Evolutionary conservation across 2,797 vertebrate genomes (phyloP), one percentile per base, ranked within the genome.

Genomic region (Phrynocephalus vlangalii): DNA sequence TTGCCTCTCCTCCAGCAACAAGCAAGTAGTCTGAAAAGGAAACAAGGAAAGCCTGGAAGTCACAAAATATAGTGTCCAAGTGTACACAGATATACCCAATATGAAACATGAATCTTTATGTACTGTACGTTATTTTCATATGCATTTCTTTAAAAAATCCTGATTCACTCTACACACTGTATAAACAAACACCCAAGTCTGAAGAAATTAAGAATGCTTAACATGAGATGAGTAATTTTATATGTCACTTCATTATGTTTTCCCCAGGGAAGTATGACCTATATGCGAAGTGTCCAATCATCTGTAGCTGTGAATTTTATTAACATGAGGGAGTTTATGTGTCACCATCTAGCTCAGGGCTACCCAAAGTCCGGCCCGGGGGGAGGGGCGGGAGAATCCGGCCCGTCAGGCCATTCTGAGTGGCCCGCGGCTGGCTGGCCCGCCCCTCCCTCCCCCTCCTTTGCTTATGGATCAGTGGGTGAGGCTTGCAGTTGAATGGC

Each of bases 291-390:
- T 24, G 0, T 88, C 90, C 81, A 68, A 68, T 85, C 86, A 79
- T 82, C 70, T 84, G 91, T 84, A 83, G 88, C 87, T 80, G 63
- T 30, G n/a, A 77, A 87, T 86, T 92, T 86, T 80, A 84, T 90
- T 92, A 85, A 77, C 8, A 93, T 90, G 83, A 90, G 50, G 90
- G 89, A 94, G 26, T 30, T 50, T 78, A 91, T 91, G 90, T 90
- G 88, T 91, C 52, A 63, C 92, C 90, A 89, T 73, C 78, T 50
- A 87, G 48, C 50, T 87, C 60, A 33, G 33, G 33, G 33, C 33
- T 33, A 33, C 33, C 33, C 33, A 33, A 33, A 33, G 33, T 33
- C 33, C 33, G 33, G 33, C 33, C 33, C 33, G 33, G 33, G 33
- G 33, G 33, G n/a, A n/a, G n/a, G n/a, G n/a, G n/a, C n/a, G n/a